A percentile compares a stretch with the other conserved stretches of the same genome.
Conservation (phyloP, 2,113 vertebrate genomes). For the Castor canadensis region DNA sequence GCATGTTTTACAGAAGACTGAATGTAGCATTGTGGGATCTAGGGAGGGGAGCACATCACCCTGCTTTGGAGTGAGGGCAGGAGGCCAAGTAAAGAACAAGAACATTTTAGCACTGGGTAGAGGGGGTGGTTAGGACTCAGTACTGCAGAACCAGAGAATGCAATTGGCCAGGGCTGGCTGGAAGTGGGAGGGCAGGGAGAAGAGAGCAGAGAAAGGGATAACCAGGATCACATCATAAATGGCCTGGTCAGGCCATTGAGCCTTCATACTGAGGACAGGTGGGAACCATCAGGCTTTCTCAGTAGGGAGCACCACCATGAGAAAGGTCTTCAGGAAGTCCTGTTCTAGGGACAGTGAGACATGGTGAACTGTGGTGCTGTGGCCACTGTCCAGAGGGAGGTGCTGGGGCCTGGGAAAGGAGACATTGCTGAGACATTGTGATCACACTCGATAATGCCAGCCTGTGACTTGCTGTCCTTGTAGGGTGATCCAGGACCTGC, state of each 20-base stretch:
- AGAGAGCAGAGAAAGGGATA: neutral
- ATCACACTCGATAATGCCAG: neutral
- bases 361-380: neutral
- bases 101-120: neutral
- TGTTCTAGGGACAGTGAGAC: neutral
- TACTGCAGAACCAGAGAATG: neutral
- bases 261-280: neutral
- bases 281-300: neutral
- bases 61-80: neutral
- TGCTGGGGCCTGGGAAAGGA: neutral
- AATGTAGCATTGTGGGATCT: neutral
- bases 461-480: neutral
- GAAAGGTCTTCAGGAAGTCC: neutral
- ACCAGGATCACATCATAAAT: neutral
- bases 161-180: neutral
- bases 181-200: neutral
- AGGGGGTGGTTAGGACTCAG: neutral
- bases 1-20: neutral
- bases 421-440: neutral
- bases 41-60: neutral
- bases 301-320: neutral
- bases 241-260: neutral
- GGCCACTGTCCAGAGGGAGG: neutral
- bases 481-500: slow-evolving; percentile 91
- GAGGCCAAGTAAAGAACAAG: neutral